Evolutionary conservation across 2,113 vertebrate species (phyloP), one percentile per base, ranked within the genome.

Genomic region (Terrapene triunguis): DNA sequence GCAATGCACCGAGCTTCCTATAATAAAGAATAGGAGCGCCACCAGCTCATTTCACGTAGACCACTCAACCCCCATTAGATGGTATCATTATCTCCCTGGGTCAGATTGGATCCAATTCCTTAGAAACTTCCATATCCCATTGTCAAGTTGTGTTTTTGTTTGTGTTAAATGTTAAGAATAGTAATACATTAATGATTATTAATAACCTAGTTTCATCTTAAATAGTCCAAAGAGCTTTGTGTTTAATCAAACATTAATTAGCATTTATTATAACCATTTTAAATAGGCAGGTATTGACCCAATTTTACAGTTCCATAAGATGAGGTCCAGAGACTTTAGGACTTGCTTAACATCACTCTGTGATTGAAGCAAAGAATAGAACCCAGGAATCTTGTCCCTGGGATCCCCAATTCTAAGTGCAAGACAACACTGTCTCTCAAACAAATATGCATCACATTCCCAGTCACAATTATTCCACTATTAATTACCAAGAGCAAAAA

Each of bases 401-500:
- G 76, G 85, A 78, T 94, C 95, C 92, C 92, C 90, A 88, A 81
- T 89, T 80, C 35, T 81, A 92, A 93, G 90, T 57, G 93, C 92
- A 96, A 96, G 90, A 91, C 81, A 95, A 72, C 16, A 17, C 81
- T 94, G 94, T 96, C 92, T 85, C 84, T 92, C 84, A 72, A 62
- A 89, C 87, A 97, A 88, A 93, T 84, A 93, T 79, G 85, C 25
- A 76, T 54, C 50, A 95, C 88, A 17, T 92, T 96, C 89, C 82
- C 35, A 82, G 93, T 96, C 83, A 62, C 78, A 97, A 93, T 95
- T 96, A 97, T 94, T 86, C 80, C 95, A 91, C 88, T 92, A 79
- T 96, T 97, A 95, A 96, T 98, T 97, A 94, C 89, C 89, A 96
- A 87, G 96, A 91, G 80, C 85, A 94, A 94, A 88, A 95, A 62